Conservation (phyloP, 2,113 vertebrate genomes). For the Garra rufa region DNA sequence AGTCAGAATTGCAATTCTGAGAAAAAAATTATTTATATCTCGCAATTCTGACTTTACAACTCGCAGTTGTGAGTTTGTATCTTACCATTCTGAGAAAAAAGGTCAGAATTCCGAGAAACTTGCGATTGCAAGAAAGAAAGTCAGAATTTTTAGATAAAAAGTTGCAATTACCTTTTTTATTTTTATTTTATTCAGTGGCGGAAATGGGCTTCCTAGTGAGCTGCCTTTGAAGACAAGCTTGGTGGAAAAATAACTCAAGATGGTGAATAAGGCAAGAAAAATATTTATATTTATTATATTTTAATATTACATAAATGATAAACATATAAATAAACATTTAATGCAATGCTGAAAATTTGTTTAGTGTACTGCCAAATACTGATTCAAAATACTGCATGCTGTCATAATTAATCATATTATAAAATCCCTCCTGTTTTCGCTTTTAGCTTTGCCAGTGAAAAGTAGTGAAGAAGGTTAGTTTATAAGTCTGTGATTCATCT, state of each 20-base stretch:
- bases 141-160: too few species aligned
- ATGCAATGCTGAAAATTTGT: background rate
- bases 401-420: background rate
- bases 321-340: background rate
- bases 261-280: background rate
- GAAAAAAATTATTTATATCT: too few species aligned
- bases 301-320: background rate
- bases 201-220: too few species aligned
- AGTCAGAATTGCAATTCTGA: too few species aligned
- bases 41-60: too few species aligned
- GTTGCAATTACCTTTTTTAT: too few species aligned
- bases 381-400: background rate
- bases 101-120: too few species aligned
- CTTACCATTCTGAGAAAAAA: too few species aligned
- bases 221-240: background rate
- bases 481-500: conserved; percentile 8
- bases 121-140: too few species aligned
- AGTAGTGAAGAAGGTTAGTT: background rate
- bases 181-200: too few species aligned
- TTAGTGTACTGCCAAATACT: background rate
- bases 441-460: conserved; percentile 3
- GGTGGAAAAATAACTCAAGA: background rate
- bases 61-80: too few species aligned
- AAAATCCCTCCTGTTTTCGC: background rate
- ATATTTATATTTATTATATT: background rate